Evolutionary conservation across 2,113 vertebrate species (phyloP), one percentile per base, ranked within the genome.

Genomic region (Xiphias gladius): DNA sequence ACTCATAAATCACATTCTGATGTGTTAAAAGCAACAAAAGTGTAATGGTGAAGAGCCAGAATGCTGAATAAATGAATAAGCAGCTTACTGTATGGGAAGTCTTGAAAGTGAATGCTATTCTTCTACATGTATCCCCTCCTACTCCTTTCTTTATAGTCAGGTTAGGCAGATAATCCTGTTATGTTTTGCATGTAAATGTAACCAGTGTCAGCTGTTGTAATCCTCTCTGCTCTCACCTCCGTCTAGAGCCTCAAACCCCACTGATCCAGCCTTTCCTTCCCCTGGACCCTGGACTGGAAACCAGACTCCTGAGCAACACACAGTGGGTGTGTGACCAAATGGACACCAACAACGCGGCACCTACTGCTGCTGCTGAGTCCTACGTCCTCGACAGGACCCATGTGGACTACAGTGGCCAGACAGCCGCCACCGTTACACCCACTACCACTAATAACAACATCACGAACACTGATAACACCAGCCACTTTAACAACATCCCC

Each of bases 231-330:
- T 85, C 16, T 65, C 20, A 14, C 35, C 16, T 83, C 74, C 59
- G 43, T 82, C 24, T 43, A 94, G 93, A 88, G 19, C 79, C 88
- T 74, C 82, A 85, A 24, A 80, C 71, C 32, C 64, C 55, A 1
- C 17, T 75, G 79, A 80, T 86, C 35, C 80, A 81, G 68, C 82
- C 86, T 16, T 88, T 91, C 30, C 79, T 91, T 7, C 83, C 93
- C 24, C 58, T 87, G 82, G 84, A 91, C 76, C 79, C 86, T 0
- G 52, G 80, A 3, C 86, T 89, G 73, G 87, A 89, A 41, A 88
- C 74, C 24, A 50, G 83, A 66, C 66, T 91, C 63, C 73, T 90
- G 71, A 73, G 87, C 52, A 63, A 78, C 69, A n/a, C 80, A 0
- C 80, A 61, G 26, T 91, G 90, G 87, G 12, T 30, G 3, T 87